A percentile compares a stretch with the other conserved stretches of the same genome.
These are phyloP conservation scores for Lycaena phlaeas DNA, from an alignment of 2,888 invertebrate species.

Conservation along the genomic window DNA sequence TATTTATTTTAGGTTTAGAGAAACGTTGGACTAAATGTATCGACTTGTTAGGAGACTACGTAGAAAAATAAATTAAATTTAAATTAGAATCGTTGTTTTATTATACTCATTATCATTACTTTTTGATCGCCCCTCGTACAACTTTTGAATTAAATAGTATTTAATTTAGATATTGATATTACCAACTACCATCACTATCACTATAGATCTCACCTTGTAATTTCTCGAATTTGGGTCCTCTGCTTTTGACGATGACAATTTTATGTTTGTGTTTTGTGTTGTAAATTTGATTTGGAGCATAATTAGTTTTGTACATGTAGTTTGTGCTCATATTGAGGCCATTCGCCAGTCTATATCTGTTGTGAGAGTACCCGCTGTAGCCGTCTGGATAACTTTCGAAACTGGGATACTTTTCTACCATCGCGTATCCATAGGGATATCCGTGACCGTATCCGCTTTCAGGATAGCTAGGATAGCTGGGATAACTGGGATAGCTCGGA, in stretches of 20 bases:
- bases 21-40: too few relatives aligned
- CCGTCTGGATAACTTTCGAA: constrained; percentile 17
- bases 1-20: too few relatives aligned
- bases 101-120: too few relatives aligned
- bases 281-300: constrained; percentile 43
- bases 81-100: too few relatives aligned
- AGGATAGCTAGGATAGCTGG: constrained; percentile 1
- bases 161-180: too few relatives aligned
- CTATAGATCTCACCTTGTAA: constrained; percentile 34
- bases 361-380: constrained; percentile 11
- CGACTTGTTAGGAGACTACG: too few relatives aligned
- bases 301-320: constrained; percentile 27
- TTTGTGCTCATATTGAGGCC: constrained; percentile 28
- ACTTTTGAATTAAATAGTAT: too few relatives aligned
- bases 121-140: too few relatives aligned
- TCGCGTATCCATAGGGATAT: constrained; percentile 22
- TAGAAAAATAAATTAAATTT: too few relatives aligned
- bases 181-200: too few relatives aligned
- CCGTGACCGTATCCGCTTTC: constrained; percentile 23
- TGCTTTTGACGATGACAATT: constrained; percentile 46
- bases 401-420: constrained; percentile 15
- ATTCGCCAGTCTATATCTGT: constrained; percentile 30
- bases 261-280: constrained; percentile 43
- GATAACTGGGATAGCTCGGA: too few relatives aligned
- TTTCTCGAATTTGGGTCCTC: constrained; percentile 30